Percentiles rank a stretch among this genome's conserved stretches.
Evolutionary conservation across 2,888 invertebrate genomes (phyloP).

Genomic region (Mimachlamys varia): DNA sequence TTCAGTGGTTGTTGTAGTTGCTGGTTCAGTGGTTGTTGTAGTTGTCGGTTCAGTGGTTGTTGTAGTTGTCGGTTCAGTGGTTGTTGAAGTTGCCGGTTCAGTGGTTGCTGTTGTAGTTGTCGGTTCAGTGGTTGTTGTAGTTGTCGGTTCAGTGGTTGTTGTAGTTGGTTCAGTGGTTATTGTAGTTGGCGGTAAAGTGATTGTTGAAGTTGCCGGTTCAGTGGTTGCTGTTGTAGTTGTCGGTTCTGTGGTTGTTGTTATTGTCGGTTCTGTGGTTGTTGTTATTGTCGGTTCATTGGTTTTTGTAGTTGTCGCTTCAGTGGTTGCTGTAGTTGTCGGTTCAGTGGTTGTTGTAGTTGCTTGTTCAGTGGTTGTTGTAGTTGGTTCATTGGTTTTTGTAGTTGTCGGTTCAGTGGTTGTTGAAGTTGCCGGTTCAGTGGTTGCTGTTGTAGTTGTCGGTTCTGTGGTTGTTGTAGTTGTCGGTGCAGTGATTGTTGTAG

Average conservation of each 20-base stretch:
- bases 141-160: not conserved
- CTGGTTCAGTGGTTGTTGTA: not conserved
- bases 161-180: not conserved
- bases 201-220: not conserved
- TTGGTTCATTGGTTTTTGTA: too few species aligned
- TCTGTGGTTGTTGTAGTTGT: too few species aligned
- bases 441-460: too few species aligned
- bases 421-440: too few species aligned
- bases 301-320: not conserved
- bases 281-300: not conserved
- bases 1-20: not conserved
- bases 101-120: not conserved
- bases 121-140: not conserved
- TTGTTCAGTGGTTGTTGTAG: not conserved
- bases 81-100: not conserved
- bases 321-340: not conserved
- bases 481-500: not conserved
- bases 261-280: not conserved
- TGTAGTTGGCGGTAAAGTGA: not conserved
- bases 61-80: not conserved
- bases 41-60: not conserved
- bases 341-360: not conserved
- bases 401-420: too few species aligned
- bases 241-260: not conserved
- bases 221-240: not conserved